Conservation (phyloP, 2,888 invertebrate species). For the Eristalis pertinax region DNA sequence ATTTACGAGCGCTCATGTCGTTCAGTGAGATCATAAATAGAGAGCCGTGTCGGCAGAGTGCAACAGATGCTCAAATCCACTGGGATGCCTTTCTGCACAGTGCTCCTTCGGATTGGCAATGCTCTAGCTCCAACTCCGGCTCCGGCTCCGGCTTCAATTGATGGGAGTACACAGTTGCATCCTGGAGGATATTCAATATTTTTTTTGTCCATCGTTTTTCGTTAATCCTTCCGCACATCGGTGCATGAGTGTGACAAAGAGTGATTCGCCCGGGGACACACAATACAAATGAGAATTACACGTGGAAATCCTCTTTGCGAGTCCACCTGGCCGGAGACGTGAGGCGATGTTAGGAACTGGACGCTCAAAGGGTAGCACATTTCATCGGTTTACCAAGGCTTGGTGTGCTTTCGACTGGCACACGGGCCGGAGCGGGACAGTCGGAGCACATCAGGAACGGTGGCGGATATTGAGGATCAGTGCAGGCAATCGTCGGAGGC, state of each 20-base stretch:
- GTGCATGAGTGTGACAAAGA: constrained; percentile 15
- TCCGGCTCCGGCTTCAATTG: background rate
- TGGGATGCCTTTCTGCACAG: constrained; percentile 21
- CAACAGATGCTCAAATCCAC: constrained; percentile 54
- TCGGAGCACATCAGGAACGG: background rate
- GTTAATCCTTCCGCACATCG: background rate
- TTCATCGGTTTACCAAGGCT: background rate
- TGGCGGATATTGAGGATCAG: background rate
- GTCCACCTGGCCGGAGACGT: background rate
- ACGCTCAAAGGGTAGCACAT: background rate
- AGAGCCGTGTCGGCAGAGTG: constrained; percentile 24
- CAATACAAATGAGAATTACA: constrained; percentile 33
- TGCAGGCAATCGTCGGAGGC: background rate
- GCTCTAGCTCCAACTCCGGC: background rate
- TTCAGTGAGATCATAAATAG: constrained; percentile 52
- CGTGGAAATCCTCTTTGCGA: constrained; percentile 36
- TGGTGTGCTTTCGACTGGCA: too few relatives aligned
- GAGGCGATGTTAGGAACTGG: background rate
- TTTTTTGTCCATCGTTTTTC: background rate
- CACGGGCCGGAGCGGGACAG: too few relatives aligned
- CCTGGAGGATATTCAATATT: background rate
- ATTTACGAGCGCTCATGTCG: constrained; percentile 35
- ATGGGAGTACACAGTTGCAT: constrained; percentile 16
- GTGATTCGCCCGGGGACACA: constrained; percentile 22
- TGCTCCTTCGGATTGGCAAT: constrained; percentile 31